Percentiles rank a stretch among this genome's conserved stretches.
These are phyloP conservation scores for Endomychus coccineus DNA, from an alignment of 2,888 invertebrate species.

Conservation along the genomic window DNA sequence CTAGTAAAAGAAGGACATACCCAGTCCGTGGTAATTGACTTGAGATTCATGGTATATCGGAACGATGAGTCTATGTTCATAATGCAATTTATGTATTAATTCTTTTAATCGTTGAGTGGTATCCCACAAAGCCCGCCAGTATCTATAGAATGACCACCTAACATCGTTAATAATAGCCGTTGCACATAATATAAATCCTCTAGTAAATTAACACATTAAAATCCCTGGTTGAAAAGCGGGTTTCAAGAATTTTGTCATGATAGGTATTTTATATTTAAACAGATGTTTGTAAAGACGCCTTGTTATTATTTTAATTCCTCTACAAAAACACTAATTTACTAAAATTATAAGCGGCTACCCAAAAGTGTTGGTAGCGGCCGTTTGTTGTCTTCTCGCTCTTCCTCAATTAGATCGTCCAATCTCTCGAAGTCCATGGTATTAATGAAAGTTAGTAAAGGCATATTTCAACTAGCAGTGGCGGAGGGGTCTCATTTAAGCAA, in stretches of 20 bases:
- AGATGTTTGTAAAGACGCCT: conserved; percentile 23
- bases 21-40: no score
- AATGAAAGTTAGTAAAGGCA: conserved; percentile 28
- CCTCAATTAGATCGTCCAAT: conserved; percentile 20
- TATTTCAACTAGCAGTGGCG: conserved; percentile 22
- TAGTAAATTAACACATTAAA: conserved; percentile 24
- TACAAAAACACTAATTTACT: conserved; percentile 24
- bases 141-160: not conserved
- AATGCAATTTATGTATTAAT: no score
- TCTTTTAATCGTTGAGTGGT: no score
- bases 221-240: conserved; percentile 11
- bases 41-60: no score
- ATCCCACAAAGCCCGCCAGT: not conserved
- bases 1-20: no score
- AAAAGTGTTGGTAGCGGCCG: conserved; percentile 20
- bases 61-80: no score
- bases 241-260: conserved; percentile 20
- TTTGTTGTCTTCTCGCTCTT: conserved; percentile 21
- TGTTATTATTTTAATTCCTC: conserved; percentile 22
- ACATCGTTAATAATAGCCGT: not conserved
- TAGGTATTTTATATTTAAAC: conserved; percentile 24
- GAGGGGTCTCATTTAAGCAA: no score
- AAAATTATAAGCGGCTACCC: conserved; percentile 25
- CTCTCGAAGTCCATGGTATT: conserved; percentile 23
- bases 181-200: conserved; percentile 12